Percentiles rank a stretch among this genome's conserved stretches.
phyloP scores from a whole-genome alignment of 2,797 vertebrate genomes.

The Clarias laeviceps region DNA sequence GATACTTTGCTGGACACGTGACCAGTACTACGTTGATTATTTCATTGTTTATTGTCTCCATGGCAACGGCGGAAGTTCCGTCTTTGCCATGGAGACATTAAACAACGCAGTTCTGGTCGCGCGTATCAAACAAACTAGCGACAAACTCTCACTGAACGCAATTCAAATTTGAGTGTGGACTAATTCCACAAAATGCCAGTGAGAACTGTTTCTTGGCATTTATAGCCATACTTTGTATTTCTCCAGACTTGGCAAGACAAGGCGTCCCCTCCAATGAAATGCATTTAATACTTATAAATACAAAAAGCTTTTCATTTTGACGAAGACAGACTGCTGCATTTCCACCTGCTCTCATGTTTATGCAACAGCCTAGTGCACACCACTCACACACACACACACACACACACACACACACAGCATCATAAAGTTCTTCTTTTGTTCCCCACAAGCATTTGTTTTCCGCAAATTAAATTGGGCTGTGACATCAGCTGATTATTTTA shows the following conservation, averaged over 20 bases:
- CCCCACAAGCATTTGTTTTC: conserved; percentile 52
- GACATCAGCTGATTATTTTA: conserved; percentile 65
- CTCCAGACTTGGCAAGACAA: conserved; percentile 26
- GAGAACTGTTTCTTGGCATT: background rate
- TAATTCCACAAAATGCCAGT: conserved; percentile 1
- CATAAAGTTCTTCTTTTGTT: conserved; percentile 59
- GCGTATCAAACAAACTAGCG: no score
- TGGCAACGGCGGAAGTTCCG: conserved; percentile 54
- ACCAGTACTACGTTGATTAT: conserved; percentile 12
- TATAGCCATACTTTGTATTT: conserved; percentile 15
- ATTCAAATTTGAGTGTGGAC: background rate
- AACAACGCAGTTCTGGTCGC: no score
- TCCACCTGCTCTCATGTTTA: conserved; percentile 53
- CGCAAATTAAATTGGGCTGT: conserved; percentile 60
- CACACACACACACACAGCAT: conserved; percentile 40
- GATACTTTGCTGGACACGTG: background rate
- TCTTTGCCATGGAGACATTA: no score
- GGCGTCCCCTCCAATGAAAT: conserved; percentile 36
- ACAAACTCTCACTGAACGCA: background rate
- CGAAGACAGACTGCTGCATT: conserved; percentile 40
- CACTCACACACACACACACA: conserved; percentile 17
- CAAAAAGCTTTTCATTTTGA: conserved; percentile 36
- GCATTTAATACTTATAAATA: conserved; percentile 53
- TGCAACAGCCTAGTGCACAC: background rate
- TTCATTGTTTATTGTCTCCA: conserved; percentile 35